These are phyloP conservation scores for Drosophila recens DNA, from an alignment of 2,888 invertebrate genomes.

Conservation along the genomic window DNA sequence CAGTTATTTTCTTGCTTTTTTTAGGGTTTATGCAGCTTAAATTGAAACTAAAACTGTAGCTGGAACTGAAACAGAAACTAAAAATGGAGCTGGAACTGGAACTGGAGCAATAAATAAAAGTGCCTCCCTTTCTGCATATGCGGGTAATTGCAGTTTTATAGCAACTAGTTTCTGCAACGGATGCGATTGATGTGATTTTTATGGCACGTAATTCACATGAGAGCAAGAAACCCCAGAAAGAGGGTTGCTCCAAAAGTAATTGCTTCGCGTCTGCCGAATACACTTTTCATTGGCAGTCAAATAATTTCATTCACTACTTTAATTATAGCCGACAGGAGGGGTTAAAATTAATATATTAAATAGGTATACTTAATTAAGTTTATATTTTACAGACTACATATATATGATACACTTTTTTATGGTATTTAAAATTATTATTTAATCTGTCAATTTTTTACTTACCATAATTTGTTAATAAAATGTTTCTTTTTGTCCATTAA, in stretches of 20 bases:
- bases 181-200: slow-evolving; percentile 79
- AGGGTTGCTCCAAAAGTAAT: slow-evolving; percentile 25
- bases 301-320: neutral
- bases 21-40: slow-evolving; percentile 16
- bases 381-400: no score
- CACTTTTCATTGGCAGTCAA: neutral
- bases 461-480: no score
- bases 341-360: neutral
- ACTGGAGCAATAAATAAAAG: slow-evolving; percentile 59
- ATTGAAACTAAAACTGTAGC: slow-evolving; percentile 19
- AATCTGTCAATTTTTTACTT: no score
- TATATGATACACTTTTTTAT: no score
- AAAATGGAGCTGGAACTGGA: slow-evolving; percentile 1
- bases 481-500: no score
- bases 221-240: neutral
- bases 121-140: slow-evolving; percentile 28
- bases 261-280: slow-evolving; percentile 5
- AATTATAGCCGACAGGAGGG: neutral
- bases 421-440: no score
- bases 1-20: neutral
- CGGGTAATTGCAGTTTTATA: slow-evolving; percentile 78
- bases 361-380: no score
- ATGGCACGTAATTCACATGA: slow-evolving; percentile 55
- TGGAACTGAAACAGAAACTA: slow-evolving; percentile 10
- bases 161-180: slow-evolving; percentile 76